Conservation (phyloP, 1,140 invertebrate genomes). For the Paracyclopina nana region DNA sequence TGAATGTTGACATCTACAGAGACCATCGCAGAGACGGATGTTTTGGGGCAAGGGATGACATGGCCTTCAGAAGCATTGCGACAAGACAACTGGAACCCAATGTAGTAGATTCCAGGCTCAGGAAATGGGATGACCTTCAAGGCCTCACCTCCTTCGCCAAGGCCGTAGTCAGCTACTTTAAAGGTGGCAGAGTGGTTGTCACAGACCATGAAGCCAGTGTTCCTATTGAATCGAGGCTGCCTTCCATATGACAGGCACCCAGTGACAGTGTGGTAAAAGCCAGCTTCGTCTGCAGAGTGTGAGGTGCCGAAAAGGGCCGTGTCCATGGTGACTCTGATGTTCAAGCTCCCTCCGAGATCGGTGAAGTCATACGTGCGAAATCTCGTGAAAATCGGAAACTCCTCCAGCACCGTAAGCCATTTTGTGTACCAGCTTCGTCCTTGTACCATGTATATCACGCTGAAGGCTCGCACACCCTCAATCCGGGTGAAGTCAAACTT, state of each 20-base stretch:
- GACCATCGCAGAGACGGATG: constrained; percentile 17
- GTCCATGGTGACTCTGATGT: constrained; percentile 22
- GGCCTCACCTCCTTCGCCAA: too few relatives aligned
- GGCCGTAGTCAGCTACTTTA: too few relatives aligned
- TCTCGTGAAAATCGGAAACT: constrained; percentile 28
- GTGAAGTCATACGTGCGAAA: constrained; percentile 32
- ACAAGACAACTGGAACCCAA: constrained; percentile 21
- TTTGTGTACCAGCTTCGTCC: constrained; percentile 32
- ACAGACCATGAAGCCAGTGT: too few relatives aligned
- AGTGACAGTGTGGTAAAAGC: too few relatives aligned
- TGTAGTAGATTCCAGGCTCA: constrained; percentile 50
- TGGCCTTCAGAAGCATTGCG: neutral
- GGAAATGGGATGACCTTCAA: constrained; percentile 45
- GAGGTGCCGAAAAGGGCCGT: too few relatives aligned
- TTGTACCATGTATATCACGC: constrained; percentile 32
- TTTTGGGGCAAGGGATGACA: neutral
- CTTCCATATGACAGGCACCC: constrained; percentile 24
- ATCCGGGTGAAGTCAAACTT: constrained; percentile 31
- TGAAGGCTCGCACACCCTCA: constrained; percentile 31
- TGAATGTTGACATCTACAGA: constrained; percentile 26
- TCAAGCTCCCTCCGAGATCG: constrained; percentile 35
- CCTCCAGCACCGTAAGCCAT: constrained; percentile 29
- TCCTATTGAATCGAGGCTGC: too few relatives aligned
- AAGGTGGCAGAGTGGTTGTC: too few relatives aligned
- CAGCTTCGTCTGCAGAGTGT: too few relatives aligned